phyloP scores from a whole-genome alignment of 2,113 vertebrate species.

The Enhydra lutris region DNA sequence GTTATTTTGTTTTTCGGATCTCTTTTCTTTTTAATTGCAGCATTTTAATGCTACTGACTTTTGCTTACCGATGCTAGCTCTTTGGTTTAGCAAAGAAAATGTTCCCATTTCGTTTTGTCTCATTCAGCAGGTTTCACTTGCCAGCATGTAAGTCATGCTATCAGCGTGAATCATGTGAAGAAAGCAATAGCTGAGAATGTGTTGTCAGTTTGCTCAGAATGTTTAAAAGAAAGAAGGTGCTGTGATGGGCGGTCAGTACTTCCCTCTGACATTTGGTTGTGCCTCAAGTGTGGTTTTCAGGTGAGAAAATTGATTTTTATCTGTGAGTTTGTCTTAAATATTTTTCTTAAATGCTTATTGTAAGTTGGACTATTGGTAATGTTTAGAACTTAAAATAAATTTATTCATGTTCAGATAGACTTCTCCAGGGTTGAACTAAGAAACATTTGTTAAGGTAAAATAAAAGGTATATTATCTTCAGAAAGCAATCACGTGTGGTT shows the following conservation, averaged over 20 bases:
- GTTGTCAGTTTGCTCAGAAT: slow-evolving; percentile 94
- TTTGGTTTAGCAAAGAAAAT: neutral
- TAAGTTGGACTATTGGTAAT: neutral
- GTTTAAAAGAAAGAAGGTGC: slow-evolving; percentile 91
- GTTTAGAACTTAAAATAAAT: neutral
- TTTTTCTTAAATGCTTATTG: slow-evolving; percentile 2
- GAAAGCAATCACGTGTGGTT: neutral
- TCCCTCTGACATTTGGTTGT: slow-evolving; percentile 90
- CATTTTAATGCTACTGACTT: neutral
- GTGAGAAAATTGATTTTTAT: slow-evolving; percentile 78
- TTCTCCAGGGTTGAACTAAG: neutral
- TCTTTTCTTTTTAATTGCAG: neutral
- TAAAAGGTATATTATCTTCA: neutral
- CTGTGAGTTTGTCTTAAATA: neutral
- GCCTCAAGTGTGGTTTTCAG: slow-evolving; percentile 97
- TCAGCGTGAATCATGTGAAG: slow-evolving; percentile 94
- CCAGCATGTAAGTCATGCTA: slow-evolving; percentile 92
- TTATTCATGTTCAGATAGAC: neutral
- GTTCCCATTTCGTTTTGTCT: slow-evolving; percentile 2
- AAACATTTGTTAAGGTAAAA: neutral
- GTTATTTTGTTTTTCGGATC: neutral
- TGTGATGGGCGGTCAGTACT: slow-evolving; percentile 84
- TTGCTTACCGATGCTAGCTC: neutral
- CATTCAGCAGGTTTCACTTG: slow-evolving; percentile 89
- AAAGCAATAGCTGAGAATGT: slow-evolving; percentile 88